Conservation (phyloP, 2,888 invertebrate genomes). For the Noctua comes region DNA sequence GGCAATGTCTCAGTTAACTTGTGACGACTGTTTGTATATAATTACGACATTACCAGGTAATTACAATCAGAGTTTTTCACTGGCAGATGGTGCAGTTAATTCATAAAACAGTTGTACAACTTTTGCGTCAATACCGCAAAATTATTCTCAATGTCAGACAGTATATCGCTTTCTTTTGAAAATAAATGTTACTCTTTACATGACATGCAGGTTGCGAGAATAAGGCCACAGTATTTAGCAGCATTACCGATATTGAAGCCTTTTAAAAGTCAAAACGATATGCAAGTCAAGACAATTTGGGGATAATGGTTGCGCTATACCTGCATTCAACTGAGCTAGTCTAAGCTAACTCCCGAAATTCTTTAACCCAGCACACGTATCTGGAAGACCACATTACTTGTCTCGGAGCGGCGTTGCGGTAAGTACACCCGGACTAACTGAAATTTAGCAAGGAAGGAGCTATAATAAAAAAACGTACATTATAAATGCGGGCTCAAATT, state of each 20-base stretch:
- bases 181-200: slow-evolving; percentile 9
- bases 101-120: slow-evolving; percentile 70
- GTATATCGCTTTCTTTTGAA: slow-evolving; percentile 25
- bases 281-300: not conserved
- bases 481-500: slow-evolving; percentile 81
- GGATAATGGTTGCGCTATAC: not conserved
- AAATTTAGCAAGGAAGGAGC: slow-evolving; percentile 74
- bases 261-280: not conserved
- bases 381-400: slow-evolving; percentile 37
- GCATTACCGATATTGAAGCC: not conserved
- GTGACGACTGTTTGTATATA: slow-evolving; percentile 14
- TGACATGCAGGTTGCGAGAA: slow-evolving; percentile 1
- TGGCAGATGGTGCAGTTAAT: slow-evolving; percentile 73
- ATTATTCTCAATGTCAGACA: slow-evolving; percentile 42
- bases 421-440: slow-evolving; percentile 69
- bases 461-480: slow-evolving; percentile 77
- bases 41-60: slow-evolving; percentile 60
- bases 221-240: not conserved
- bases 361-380: slow-evolving; percentile 13
- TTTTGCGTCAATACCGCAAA: slow-evolving; percentile 66
- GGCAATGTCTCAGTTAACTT: slow-evolving; percentile 40
- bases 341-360: not conserved
- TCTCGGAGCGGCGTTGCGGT: slow-evolving; percentile 59
- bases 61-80: slow-evolving; percentile 66
- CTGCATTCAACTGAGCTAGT: not conserved